Conservation (phyloP, 2,113 vertebrate genomes). For the Callithrix jacchus region DNA sequence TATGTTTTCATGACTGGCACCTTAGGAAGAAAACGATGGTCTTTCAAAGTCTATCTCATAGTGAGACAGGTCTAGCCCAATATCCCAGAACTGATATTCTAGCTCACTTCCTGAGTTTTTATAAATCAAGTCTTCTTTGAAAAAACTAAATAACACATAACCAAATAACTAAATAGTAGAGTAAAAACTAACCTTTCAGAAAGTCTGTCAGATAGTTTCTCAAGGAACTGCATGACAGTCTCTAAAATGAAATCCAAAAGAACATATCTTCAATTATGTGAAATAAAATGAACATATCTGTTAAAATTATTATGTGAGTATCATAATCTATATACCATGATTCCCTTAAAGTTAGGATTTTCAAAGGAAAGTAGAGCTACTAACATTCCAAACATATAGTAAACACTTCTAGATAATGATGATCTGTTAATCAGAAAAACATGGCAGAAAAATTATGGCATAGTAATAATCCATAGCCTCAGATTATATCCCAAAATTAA, state of each 20-base stretch:
- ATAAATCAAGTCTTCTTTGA: neutral
- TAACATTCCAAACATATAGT: neutral
- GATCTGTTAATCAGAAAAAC: constrained; percentile 34
- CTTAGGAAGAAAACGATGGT: neutral
- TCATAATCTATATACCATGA: neutral
- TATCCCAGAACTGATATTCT: neutral
- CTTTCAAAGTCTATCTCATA: neutral
- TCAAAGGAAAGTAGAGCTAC: neutral
- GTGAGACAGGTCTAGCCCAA: neutral
- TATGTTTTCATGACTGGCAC: neutral
- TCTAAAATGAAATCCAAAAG: constrained; percentile 84
- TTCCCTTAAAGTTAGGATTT: neutral
- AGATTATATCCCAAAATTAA: neutral
- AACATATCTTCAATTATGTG: neutral
- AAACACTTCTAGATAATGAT: constrained; percentile 14
- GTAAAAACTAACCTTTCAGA: constrained; percentile 88
- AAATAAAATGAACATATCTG: neutral
- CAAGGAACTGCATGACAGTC: constrained; percentile 93
- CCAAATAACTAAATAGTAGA: neutral
- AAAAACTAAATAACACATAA: neutral
- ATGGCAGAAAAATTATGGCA: neutral
- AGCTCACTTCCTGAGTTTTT: neutral
- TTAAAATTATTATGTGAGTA: neutral
- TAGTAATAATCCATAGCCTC: neutral
- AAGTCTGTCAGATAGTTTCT: constrained; percentile 93